These are phyloP conservation scores for Psettodes erumei DNA, from an alignment of 2,113 vertebrate genomes.

Conservation along the genomic window DNA sequence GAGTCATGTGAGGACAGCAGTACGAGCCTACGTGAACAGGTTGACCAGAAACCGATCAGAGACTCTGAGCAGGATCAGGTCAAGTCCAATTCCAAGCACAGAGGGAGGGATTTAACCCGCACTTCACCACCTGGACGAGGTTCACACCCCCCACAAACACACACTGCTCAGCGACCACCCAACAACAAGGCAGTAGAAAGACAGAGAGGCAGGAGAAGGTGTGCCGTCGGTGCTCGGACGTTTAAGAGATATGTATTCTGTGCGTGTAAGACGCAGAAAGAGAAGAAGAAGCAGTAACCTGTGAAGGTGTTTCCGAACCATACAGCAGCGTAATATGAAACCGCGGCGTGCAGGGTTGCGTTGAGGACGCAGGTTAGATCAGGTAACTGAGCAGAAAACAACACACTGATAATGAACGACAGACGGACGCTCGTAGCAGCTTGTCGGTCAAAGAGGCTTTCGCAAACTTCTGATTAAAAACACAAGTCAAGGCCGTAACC, in stretches of 20 bases:
- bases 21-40: constrained; percentile 25
- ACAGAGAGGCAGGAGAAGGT: too few relatives aligned
- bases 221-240: too few relatives aligned
- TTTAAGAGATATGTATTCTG: too few relatives aligned
- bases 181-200: background rate
- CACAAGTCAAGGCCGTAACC: background rate
- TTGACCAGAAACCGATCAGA: constrained; percentile 43
- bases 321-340: background rate
- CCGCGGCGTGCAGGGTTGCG: background rate
- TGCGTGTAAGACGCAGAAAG: background rate
- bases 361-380: constrained; percentile 21
- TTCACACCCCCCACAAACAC: background rate
- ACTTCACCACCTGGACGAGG: constrained; percentile 5
- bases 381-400: constrained; percentile 31
- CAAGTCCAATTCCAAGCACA: constrained; percentile 30
- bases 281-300: background rate
- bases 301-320: background rate
- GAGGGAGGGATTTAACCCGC: constrained; percentile 13
- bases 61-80: constrained; percentile 43
- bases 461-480: background rate
- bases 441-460: constrained; percentile 33
- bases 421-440: constrained; percentile 23
- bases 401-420: constrained; percentile 1
- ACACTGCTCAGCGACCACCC: too few relatives aligned
- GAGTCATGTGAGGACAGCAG: constrained; percentile 32